A percentile compares a stretch with the other conserved stretches of the same genome.
phyloP scores from a whole-genome alignment of 2,113 vertebrate genomes.

The Phylloscopus trochilus region DNA sequence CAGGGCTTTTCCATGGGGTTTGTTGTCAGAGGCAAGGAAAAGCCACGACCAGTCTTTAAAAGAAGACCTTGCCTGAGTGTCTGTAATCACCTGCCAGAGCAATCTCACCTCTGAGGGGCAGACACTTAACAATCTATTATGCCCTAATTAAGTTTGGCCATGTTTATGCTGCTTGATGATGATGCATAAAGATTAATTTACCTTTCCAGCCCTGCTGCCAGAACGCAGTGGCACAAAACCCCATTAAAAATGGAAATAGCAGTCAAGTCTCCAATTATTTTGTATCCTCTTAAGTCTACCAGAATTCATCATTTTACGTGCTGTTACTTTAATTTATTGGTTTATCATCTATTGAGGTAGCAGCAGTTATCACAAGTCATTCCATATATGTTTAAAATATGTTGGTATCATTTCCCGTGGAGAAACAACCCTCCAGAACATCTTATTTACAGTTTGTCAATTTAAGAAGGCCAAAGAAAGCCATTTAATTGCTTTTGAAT shows the following conservation, averaged over 20 bases:
- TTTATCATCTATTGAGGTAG: background rate
- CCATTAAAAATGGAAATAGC: slow-evolving; percentile 46
- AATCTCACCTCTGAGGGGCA: slow-evolving; percentile 29
- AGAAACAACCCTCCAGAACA: background rate
- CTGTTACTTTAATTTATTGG: slow-evolving; percentile 25
- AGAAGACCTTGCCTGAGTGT: background rate
- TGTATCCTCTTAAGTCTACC: slow-evolving; percentile 19
- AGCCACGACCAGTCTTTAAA: background rate
- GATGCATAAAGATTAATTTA: slow-evolving; percentile 67
- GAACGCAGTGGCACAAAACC: background rate
- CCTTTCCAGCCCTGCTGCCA: background rate
- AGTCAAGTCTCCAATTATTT: slow-evolving; percentile 56
- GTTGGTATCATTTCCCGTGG: background rate
- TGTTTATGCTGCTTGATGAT: slow-evolving; percentile 63
- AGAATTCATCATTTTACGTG: slow-evolving; percentile 32
- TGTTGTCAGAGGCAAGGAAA: background rate
- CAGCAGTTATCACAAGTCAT: background rate
- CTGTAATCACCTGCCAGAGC: slow-evolving; percentile 6
- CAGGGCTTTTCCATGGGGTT: background rate
- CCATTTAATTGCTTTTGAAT: background rate
- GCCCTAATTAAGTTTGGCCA: slow-evolving; percentile 54
- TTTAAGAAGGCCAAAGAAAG: background rate
- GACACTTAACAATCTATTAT: slow-evolving; percentile 48
- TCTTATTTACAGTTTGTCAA: background rate
- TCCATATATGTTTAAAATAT: background rate